phyloP scores from a whole-genome alignment of 2,797 vertebrate species.

The Harpagifer antarcticus region DNA sequence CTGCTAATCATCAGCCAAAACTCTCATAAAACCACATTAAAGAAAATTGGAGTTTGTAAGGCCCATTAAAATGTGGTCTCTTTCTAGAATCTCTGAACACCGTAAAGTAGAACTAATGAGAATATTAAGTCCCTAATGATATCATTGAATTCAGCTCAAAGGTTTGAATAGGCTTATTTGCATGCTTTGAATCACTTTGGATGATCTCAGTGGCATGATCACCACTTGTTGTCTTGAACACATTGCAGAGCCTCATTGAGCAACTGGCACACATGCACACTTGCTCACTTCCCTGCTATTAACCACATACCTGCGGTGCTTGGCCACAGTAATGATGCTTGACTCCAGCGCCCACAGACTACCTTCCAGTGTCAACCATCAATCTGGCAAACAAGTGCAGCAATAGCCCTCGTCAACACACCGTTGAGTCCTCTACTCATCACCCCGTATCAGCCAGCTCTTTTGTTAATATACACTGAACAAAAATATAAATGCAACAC shows the following conservation, averaged over 20 bases:
- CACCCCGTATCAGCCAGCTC: conserved; percentile 15
- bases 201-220: conserved; percentile 54
- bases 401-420: conserved; percentile 23
- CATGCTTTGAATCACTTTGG: conserved; percentile 46
- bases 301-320: conserved; percentile 74
- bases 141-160: conserved; percentile 53
- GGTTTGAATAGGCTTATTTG: conserved; percentile 45
- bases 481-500: too few relatives aligned
- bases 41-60: conserved; percentile 42
- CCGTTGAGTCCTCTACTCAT: conserved; percentile 28
- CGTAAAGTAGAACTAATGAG: conserved; percentile 62
- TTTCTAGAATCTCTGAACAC: conserved; percentile 37
- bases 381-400: conserved; percentile 61
- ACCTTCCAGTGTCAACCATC: conserved; percentile 63
- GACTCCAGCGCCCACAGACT: conserved; percentile 69
- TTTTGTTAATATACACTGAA: conserved; percentile 47
- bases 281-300: conserved; percentile 66
- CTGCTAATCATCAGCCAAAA: conserved; percentile 51
- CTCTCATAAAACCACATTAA: conserved; percentile 41
- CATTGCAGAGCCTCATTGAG: conserved; percentile 65
- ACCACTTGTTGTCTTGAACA: conserved; percentile 36
- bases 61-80: conserved; percentile 15
- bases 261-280: conserved; percentile 64
- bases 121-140: conserved; percentile 46
- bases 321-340: conserved; percentile 76